Base-by-base conservation (phyloP, 2,113 vertebrate genomes). In the Lichenostomus cassidix region DNA sequence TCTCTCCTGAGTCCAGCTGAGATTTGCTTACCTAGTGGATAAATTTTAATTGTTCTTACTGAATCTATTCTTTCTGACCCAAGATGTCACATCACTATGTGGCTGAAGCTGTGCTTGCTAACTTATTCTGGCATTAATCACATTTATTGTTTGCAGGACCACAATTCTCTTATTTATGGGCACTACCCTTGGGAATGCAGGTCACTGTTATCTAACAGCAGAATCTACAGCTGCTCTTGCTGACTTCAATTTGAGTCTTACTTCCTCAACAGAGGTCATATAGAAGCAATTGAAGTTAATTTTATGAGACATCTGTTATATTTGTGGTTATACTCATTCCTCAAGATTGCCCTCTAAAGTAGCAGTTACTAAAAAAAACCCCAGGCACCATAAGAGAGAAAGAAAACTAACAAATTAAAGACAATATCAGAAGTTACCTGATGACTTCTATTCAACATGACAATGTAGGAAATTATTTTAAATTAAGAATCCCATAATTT, bases 281-380 rank as follows among this genome's bases (percentile, higher is more conserved):
- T 56, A 95, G 83, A 97, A 97, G 78, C 96, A 97, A 97, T 52
- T 96, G 95, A 97, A 98, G 95, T 97, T 98, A 98, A 98, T 98
- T 98, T 97, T 96, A 96, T 97, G 97, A 98, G 98, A 97, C 97
- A 97, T 97, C 94, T 97, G 94, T 97, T 98, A 42, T 97, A 97
- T 97, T 96, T 97, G 97, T 95, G 91, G 97, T 95, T 97, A 95
- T 87, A 95, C 23, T 92, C 77, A 96, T 97, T 97, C 95, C 95
- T 98, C 85, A 85, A 93, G 94, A 92, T 83, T 97, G 94, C 92
- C 90, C 95, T 98, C 87, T 95, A 97, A 97, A 97, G 92, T 73
- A 96, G 35, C 81, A 91, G 65, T 91, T 95, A 74, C 87, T 95
- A 81, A 89, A 89, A 97, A 86, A 96, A 94, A 95, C 76, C 35